A percentile compares a stretch with the other conserved stretches of the same genome.
These are phyloP conservation scores for Petrocephalus microphthalmus DNA, from an alignment of 2,113 vertebrate genomes.

Conservation along the genomic window DNA sequence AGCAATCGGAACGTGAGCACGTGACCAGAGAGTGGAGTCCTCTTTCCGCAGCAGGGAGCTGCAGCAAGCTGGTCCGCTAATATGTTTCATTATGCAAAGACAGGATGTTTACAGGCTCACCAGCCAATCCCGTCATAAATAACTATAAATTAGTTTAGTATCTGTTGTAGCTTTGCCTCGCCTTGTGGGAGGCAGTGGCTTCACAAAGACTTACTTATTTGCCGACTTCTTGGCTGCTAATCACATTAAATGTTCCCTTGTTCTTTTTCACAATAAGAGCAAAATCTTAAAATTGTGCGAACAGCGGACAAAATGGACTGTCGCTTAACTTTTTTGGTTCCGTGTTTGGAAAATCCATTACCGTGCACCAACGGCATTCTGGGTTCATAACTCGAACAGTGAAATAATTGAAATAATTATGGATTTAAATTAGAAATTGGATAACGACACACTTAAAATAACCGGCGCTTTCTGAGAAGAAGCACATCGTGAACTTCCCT, in stretches of 20 bases:
- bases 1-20: conserved; percentile 17
- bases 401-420: background rate
- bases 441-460: background rate
- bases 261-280: background rate
- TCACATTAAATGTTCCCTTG: background rate
- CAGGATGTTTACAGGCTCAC: conserved; percentile 35
- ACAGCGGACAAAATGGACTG: background rate
- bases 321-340: background rate
- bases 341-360: background rate
- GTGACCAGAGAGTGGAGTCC: conserved; percentile 17
- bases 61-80: background rate
- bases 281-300: background rate
- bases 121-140: conserved; percentile 26
- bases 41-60: conserved; percentile 15
- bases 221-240: background rate
- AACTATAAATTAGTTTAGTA: conserved; percentile 26
- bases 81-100: conserved; percentile 30
- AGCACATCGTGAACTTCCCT: background rate
- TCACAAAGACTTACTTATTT: conserved; percentile 6
- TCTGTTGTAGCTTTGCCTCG: conserved; percentile 11
- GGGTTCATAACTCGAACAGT: background rate
- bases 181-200: background rate
- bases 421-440: background rate
- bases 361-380: background rate
- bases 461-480: background rate